phyloP scores from a whole-genome alignment of 1,140 invertebrate species.

The Cotesia vestalis region DNA sequence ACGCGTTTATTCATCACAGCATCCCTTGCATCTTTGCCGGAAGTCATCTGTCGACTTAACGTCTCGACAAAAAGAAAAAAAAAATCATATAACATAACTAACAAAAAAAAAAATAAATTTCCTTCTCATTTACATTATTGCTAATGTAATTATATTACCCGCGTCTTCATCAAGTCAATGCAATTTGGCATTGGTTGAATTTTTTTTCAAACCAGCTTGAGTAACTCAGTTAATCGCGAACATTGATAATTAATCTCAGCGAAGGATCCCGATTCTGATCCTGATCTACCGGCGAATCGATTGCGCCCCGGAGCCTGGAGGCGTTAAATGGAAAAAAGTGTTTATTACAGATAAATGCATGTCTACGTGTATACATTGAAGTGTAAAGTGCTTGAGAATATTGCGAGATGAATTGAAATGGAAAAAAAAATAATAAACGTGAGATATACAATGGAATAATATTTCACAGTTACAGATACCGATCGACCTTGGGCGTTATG shows the following conservation, averaged over 20 bases:
- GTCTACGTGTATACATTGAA: background rate
- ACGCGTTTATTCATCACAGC: conserved; percentile 44
- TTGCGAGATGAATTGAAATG: conserved; percentile 1
- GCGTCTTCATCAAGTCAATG: too few relatives aligned
- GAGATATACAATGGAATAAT: conserved; percentile 48
- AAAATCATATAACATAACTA: background rate
- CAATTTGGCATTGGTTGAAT: too few relatives aligned
- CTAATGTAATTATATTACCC: too few relatives aligned
- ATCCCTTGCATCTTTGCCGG: conserved; percentile 12
- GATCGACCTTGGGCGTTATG: conserved; percentile 38
- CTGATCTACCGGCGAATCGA: conserved; percentile 12
- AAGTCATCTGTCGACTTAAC: conserved; percentile 9
- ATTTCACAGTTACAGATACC: conserved; percentile 52
- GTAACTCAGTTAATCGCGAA: conserved; percentile 29
- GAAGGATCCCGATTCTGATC: conserved; percentile 21
- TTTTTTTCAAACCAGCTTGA: background rate
- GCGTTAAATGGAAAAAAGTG: conserved; percentile 33
- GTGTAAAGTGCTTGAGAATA: conserved; percentile 16
- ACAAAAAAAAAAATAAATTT: background rate
- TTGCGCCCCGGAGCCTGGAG: conserved; percentile 24
- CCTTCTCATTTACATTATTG: too few relatives aligned
- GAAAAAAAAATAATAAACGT: conserved; percentile 29
- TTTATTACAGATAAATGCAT: too few relatives aligned
- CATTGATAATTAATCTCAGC: conserved; percentile 34
- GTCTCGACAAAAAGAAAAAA: background rate